Percentiles rank a stretch among this genome's conserved stretches.
Evolutionary conservation across 2,888 invertebrate species (phyloP).

Genomic region (Zygogramma bicolorata): DNA sequence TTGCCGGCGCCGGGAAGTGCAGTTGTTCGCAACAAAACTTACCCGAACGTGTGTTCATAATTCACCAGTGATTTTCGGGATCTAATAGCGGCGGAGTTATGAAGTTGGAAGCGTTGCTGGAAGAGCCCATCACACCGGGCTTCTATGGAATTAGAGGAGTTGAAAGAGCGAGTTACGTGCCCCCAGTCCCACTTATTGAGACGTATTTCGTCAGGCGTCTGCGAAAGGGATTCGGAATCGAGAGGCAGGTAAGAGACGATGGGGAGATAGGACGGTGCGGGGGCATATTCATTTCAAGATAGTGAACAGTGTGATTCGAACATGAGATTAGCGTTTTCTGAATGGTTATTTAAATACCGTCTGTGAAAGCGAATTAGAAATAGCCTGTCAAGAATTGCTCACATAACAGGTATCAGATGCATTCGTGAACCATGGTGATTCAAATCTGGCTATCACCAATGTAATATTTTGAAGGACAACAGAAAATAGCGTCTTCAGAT

Average conservation of each 20-base stretch:
- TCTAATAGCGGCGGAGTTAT: conserved; percentile 6
- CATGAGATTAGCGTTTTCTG: no score
- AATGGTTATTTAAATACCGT: no score
- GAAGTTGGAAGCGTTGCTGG: not conserved
- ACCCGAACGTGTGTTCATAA: conserved; percentile 9
- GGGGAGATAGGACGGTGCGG: not conserved
- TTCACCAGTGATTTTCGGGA: conserved; percentile 8
- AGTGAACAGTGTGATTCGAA: not conserved
- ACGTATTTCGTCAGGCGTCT: not conserved
- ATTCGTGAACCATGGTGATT: no score
- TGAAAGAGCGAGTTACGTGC: not conserved
- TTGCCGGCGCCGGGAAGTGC: not conserved
- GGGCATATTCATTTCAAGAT: not conserved
- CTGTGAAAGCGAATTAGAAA: no score
- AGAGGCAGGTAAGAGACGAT: not conserved
- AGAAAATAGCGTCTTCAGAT: no score
- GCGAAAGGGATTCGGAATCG: not conserved
- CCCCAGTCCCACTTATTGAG: not conserved
- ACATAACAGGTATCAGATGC: no score
- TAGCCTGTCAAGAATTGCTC: no score
- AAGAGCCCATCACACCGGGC: not conserved
- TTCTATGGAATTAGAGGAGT: not conserved
- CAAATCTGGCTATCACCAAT: no score
- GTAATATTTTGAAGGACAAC: no score
- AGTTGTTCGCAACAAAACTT: conserved; percentile 13